phyloP scores from a whole-genome alignment of 2,113 vertebrate species.

The Cyprinodon tularosa region DNA sequence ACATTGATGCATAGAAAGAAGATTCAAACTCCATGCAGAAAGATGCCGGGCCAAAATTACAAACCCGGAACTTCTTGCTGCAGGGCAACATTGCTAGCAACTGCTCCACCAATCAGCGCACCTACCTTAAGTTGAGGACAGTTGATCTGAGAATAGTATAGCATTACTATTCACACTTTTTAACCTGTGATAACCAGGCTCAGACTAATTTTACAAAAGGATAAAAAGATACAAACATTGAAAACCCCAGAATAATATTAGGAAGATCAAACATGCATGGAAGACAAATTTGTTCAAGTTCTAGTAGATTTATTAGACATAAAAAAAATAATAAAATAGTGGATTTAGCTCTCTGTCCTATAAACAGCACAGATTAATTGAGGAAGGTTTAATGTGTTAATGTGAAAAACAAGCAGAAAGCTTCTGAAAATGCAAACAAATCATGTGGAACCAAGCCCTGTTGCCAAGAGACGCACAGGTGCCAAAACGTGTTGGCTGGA shows the following conservation, averaged over 20 bases:
- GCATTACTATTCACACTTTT: neutral
- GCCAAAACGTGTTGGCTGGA: neutral
- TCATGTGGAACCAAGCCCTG: neutral
- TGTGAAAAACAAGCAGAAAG: constrained; percentile 2
- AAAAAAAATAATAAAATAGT: neutral
- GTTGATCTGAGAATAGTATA: no score
- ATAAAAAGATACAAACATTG: neutral
- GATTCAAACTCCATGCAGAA: neutral
- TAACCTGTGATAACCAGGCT: neutral
- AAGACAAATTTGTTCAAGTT: neutral
- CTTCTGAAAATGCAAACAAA: neutral
- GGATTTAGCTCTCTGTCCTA: neutral
- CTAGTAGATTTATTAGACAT: neutral
- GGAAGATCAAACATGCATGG: neutral
- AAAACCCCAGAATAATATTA: neutral
- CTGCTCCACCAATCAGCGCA: no score
- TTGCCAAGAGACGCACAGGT: constrained; percentile 4
- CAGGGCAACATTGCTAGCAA: no score
- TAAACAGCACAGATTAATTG: neutral
- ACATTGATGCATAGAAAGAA: neutral
- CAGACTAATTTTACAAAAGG: neutral
- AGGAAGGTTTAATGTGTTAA: neutral
- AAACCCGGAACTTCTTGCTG: neutral
- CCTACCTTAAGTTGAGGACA: no score
- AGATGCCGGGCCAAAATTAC: neutral